Evolutionary conservation across 2,797 vertebrate species (phyloP), one percentile per base, ranked within the genome.

Genomic region (Smutsia temminckii): DNA sequence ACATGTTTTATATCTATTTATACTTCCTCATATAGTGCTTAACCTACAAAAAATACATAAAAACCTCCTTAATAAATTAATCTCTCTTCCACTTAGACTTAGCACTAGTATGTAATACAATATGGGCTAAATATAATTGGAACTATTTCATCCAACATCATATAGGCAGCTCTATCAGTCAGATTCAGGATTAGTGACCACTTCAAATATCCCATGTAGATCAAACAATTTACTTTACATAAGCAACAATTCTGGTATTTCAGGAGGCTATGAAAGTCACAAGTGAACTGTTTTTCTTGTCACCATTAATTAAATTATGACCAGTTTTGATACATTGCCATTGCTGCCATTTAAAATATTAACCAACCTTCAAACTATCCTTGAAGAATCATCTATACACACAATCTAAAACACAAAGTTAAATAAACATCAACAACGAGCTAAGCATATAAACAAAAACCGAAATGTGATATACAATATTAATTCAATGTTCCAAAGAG

Each of bases 361-460:
- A 96, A 93, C 66, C 34, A 80, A 84, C 42, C 40, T 53, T 87
- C 17, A 84, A 93, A 80, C 61, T 61, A 12, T 88, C 59, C 29
- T 53, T 89, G 79, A 84, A 86, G 18, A 21, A 74, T 51, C 7
- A 74, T 74, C 23, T 91, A 49, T 32, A 59, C 5, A 79, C 11
- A 64, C 17, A 37, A 84, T 51, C 32, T n/a, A 40, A 93, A 90
- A n/a, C 32, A 95, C n/a, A 79, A 95, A 91, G 12, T 72, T 57
- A 94, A 78, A 84, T 78, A 74, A 85, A 74, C 16, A 49, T 80
- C 68, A 77, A 20, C 14, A 63, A 85, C 37, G 93, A 63, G 7
- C 49, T 93, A 87, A 94, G n/a, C 23, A 74, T 84, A 42, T 86
- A 94, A 96, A 86, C 46, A 86, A 87, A 91, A 93, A 74, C 77